Percentiles rank a stretch among this genome's conserved stretches.
These are phyloP conservation scores for Bos taurus DNA, from an alignment of 2,113 vertebrate species.

Conservation along the genomic window DNA sequence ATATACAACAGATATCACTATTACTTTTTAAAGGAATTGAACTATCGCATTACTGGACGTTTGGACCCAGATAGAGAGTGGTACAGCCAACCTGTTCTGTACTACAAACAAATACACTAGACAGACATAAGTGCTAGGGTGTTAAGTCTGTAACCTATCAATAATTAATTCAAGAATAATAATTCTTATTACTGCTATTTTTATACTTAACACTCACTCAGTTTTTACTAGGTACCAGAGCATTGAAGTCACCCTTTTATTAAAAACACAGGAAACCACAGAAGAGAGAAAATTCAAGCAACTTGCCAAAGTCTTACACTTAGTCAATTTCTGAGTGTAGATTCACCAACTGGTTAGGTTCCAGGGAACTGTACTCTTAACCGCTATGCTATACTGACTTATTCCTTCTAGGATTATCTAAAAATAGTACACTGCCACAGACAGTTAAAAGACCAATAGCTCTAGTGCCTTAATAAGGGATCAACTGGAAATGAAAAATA, in stretches of 20 bases:
- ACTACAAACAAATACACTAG: not conserved
- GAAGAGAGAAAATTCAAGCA: not conserved
- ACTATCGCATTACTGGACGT: not conserved
- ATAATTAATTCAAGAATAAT: not conserved
- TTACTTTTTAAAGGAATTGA: not conserved
- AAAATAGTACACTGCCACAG: not conserved
- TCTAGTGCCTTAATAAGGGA: not conserved
- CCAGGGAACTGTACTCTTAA: not conserved
- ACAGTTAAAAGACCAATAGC: not conserved
- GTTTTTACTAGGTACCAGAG: not conserved
- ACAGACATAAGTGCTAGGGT: not conserved
- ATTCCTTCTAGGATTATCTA: not conserved
- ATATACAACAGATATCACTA: not conserved
- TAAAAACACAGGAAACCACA: not conserved
- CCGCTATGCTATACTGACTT: not conserved
- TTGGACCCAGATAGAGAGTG: not conserved
- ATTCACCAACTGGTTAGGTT: not conserved
- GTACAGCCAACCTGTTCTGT: not conserved
- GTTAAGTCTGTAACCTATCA: not conserved
- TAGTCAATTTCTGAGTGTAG: not conserved
- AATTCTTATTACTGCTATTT: not conserved
- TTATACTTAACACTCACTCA: not conserved
- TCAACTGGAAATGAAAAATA: not conserved
- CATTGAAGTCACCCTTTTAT: not conserved
- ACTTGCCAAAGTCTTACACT: not conserved